Conservation (phyloP, 2,888 invertebrate genomes). For the Rotaria macrura region DNA sequence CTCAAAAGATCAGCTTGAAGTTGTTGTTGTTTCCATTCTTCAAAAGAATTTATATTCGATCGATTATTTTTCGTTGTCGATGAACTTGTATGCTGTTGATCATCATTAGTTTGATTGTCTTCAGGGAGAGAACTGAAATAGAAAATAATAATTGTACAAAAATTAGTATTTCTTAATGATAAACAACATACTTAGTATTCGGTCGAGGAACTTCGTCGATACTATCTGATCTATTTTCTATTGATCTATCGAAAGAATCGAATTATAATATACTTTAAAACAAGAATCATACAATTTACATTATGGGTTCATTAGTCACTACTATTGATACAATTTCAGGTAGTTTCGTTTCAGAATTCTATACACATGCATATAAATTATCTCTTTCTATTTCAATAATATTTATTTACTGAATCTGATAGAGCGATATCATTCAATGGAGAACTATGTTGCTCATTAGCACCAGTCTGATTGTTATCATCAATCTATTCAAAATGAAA, state of each 20-base stretch:
- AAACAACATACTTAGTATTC: not conserved
- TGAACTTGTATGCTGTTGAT: not conserved
- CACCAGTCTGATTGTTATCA: not conserved
- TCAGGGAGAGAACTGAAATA: too few species aligned
- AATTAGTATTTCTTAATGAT: too few species aligned
- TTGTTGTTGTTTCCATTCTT: slow-evolving; percentile 33
- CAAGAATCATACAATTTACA: not conserved
- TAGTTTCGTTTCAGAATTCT: not conserved
- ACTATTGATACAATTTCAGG: not conserved
- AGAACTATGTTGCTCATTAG: not conserved
- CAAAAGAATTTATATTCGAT: slow-evolving; percentile 31
- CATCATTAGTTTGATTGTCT: not conserved
- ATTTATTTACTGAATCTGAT: not conserved
- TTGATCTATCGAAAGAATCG: not conserved
- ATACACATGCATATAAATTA: not conserved
- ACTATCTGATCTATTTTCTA: not conserved
- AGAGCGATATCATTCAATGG: not conserved
- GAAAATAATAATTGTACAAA: too few species aligned
- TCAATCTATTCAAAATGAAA: not conserved
- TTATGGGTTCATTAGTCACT: not conserved
- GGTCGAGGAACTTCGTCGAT: not conserved
- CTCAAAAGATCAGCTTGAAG: not conserved
- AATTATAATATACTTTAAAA: not conserved
- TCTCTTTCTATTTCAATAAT: not conserved
- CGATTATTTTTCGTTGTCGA: not conserved